Evolutionary conservation across 2,888 invertebrate genomes (phyloP).

Genomic region (Acleris emargana): DNA sequence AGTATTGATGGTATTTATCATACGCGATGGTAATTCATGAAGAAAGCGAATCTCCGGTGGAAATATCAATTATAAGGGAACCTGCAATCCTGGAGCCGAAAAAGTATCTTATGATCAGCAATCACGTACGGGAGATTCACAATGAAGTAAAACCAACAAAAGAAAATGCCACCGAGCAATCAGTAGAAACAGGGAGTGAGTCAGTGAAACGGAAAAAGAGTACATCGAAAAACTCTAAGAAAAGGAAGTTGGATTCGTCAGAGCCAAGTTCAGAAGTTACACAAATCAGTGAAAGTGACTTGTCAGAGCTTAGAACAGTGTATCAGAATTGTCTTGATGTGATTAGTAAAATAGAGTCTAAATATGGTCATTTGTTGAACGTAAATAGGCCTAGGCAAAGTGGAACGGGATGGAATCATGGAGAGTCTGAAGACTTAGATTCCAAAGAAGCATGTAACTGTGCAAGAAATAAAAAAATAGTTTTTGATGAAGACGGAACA

Average conservation of each 20-base stretch:
- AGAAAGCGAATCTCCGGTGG: constrained; percentile 47
- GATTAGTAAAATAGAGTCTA: constrained; percentile 64
- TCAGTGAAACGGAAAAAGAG: neutral
- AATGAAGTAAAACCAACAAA: constrained; percentile 31
- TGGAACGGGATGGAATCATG: constrained; percentile 29
- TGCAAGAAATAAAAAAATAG: constrained; percentile 61
- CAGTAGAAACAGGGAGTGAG: constrained; percentile 21
- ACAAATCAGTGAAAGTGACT: constrained; percentile 55
- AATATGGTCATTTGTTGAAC: constrained; percentile 70
- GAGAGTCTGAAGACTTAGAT: constrained; percentile 28
- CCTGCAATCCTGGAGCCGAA: constrained; percentile 46
- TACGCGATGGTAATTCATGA: constrained; percentile 58
- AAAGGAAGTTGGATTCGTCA: constrained; percentile 16
- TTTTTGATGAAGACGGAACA: constrained; percentile 71
- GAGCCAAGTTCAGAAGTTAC: constrained; percentile 20
- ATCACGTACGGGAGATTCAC: constrained; percentile 55
- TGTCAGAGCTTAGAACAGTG: constrained; percentile 61
- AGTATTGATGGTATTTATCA: neutral
- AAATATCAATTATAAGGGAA: constrained; percentile 46
- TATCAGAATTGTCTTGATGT: constrained; percentile 68
- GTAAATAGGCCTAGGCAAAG: constrained; percentile 41
- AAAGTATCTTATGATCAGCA: constrained; percentile 57
- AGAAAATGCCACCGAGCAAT: constrained; percentile 34
- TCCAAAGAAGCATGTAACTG: constrained; percentile 56
- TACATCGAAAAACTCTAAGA: constrained; percentile 22